Base-by-base conservation (phyloP, 37 sponge, comb jelly and placozoan genomes). In the Cladorhizidae sp. region DNA sequence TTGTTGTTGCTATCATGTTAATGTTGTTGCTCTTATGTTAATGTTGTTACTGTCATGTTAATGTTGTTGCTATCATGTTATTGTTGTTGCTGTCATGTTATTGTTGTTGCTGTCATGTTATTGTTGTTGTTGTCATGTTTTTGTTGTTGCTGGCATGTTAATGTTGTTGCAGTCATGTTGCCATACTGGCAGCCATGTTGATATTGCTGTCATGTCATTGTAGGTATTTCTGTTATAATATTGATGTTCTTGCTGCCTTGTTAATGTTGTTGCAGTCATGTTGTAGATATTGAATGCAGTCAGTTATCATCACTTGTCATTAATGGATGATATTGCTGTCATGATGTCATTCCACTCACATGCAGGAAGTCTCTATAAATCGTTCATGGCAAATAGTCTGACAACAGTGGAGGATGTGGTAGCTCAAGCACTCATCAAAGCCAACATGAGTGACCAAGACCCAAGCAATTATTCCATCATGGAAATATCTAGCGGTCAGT, bases 371-470 rank as follows among this genome's bases (percentile, higher is more conserved):
- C 63, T 79, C 8, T 91, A 91, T 64, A 86, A 91, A 75, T 80
- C 79, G 11, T 73, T 86, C 31, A 40, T 73, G 41, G 71, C 61
- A 14, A 58, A 25, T 31, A 7, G 32, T 15, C 55, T 8, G 58
- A 91, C 87, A 5, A 91, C 79, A 74, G 74, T 75, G 29, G 76
- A 75, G 23, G 72, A 91, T 36, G 42, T 91, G 9, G 73, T 91
- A 11, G 55, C 31, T 32, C 51, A 67, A 38, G 87, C 84, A 31
- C 80, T 91, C 55, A 64, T 82, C 25, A 83, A 72, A 42, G 76
- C 80, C 29, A 75, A 86, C 76, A 74, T 91, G 31, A 67, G 38
- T 20, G 84, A 83, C 31, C 25, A 61, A 2, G 83, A 87, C 65
- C 87, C 83, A 33, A 55, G 50, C 32, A 31, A 71, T 54, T 88